A percentile compares a stretch with the other conserved stretches of the same genome.
Evolutionary conservation across 2,888 invertebrate genomes (phyloP).

Genomic region (Taphrorychus bicolor): DNA sequence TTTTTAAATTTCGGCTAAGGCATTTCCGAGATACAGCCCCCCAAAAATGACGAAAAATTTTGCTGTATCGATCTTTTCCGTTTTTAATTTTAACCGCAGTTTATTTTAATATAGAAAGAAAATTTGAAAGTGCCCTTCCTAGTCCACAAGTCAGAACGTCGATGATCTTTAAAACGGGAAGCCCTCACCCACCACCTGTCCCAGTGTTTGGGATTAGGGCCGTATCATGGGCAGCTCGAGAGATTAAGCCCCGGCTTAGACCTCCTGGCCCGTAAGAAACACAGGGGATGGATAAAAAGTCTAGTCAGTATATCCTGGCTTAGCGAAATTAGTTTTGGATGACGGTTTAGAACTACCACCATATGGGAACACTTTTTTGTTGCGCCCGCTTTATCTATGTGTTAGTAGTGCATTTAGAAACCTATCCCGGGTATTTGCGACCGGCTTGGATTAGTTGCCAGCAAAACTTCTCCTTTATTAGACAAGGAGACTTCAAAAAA

Average conservation of each 20-base stretch:
- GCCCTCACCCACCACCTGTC: slow-evolving; percentile 41
- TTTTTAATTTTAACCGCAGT: too few species aligned
- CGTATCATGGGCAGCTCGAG: slow-evolving; percentile 43
- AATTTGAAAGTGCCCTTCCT: too few species aligned
- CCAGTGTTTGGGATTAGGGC: slow-evolving; percentile 42
- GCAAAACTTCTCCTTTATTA: too few species aligned
- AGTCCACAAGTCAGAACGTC: slow-evolving; percentile 31
- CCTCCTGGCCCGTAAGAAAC: slow-evolving; percentile 25
- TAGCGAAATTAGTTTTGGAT: slow-evolving; percentile 30
- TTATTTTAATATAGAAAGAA: too few species aligned
- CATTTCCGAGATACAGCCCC: too few species aligned
- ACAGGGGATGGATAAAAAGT: slow-evolving; percentile 30
- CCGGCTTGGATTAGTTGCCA: too few species aligned
- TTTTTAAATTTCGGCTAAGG: too few species aligned
- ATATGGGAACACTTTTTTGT: slow-evolving; percentile 11
- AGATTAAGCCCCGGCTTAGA: slow-evolving; percentile 40
- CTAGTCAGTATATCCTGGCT: slow-evolving; percentile 22
- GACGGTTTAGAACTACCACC: slow-evolving; percentile 9
- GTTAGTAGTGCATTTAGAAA: too few species aligned
- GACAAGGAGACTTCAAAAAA: background rate
- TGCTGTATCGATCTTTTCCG: too few species aligned
- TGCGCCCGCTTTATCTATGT: background rate
- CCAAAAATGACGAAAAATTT: too few species aligned
- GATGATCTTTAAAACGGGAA: slow-evolving; percentile 37
- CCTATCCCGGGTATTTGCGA: too few species aligned